Conservation (phyloP, 1,140 invertebrate species). For the Diabrotica virgifera region DNA sequence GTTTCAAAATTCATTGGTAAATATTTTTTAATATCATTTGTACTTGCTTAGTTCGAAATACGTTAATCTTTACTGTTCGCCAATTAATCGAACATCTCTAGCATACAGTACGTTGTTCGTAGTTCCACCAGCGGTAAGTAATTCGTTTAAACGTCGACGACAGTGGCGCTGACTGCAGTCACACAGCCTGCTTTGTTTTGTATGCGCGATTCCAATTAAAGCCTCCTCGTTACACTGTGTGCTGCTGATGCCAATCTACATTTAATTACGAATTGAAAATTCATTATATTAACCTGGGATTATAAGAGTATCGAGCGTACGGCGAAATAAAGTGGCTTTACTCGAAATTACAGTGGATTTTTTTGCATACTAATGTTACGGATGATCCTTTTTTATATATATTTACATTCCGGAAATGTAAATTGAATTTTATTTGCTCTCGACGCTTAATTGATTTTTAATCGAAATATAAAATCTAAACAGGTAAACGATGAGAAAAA, state of each 20-base stretch:
- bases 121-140: too few species aligned
- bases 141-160: too few species aligned
- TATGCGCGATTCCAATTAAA: slow-evolving; percentile 5
- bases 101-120: too few species aligned
- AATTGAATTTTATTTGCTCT: not conserved
- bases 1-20: too few species aligned
- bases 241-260: slow-evolving; percentile 20
- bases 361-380: not conserved
- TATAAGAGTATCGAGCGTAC: not conserved
- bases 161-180: too few species aligned
- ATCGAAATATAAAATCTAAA: not conserved
- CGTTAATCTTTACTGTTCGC: too few species aligned
- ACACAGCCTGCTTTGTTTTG: slow-evolving; percentile 1
- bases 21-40: too few species aligned
- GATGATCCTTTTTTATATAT: too few species aligned
- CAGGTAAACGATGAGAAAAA: too few species aligned
- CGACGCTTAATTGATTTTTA: not conserved
- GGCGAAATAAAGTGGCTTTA: slow-evolving; percentile 1
- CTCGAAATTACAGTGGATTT: not conserved
- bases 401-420: not conserved
- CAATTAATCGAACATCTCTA: too few species aligned
- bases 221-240: slow-evolving; percentile 5
- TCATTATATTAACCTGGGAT: slow-evolving; percentile 20
- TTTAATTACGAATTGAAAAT: slow-evolving; percentile 30
- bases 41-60: too few species aligned